Evolutionary conservation across 1,140 invertebrate species (phyloP), one percentile per base, ranked within the genome.

Genomic region (Drosophila pseudoobscura): DNA sequence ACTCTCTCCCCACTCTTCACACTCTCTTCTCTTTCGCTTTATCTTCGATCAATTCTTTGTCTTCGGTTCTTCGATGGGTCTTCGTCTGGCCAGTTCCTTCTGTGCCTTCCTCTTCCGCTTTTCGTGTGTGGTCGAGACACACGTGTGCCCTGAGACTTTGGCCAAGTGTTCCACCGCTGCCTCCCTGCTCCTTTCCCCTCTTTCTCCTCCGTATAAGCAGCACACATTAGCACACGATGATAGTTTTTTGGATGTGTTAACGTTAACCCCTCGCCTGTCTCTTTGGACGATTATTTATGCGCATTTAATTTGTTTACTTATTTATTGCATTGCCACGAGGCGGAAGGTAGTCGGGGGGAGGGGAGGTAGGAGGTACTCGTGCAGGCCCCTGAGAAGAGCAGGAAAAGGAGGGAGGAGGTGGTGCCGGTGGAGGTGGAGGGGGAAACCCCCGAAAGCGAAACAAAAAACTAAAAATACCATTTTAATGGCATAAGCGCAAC

Each of bases 231-330:
- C 65, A 69, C 63, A 39, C 35, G 35, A 39, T 39, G 55, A 58
- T 71, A 71, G 66, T 73, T 73, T 39, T 39, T 39, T 52, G 20
- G 63, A 73, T 73, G 70, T 73, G 70, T 73, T 61, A 73, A 72
- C 56, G 24, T 26, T 26, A 26, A 26, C 24, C 24, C 24, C 24
- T 26, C 24, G 4, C 24, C 69, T 53, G 26, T 52, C 61, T 52
- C 8, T 69, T 46, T 75, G 43, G 44, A 45, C 51, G 50, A 35
- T 75, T 69, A 76, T 77, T 77, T 77, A 77, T 77, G 74, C 65
- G 74, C 74, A 77, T 77, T 78, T 78, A 58, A 73, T 78, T 78
- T 78, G 75, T 77, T 77, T 77, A 77, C 64, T 61, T 69, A 76
- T 73, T 73, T 73, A 73, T 73, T 73, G 69, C 57, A 62, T 63